Evolutionary conservation across 2,888 invertebrate genomes (phyloP).

Genomic region (Himalopsyche kuldschensis): DNA sequence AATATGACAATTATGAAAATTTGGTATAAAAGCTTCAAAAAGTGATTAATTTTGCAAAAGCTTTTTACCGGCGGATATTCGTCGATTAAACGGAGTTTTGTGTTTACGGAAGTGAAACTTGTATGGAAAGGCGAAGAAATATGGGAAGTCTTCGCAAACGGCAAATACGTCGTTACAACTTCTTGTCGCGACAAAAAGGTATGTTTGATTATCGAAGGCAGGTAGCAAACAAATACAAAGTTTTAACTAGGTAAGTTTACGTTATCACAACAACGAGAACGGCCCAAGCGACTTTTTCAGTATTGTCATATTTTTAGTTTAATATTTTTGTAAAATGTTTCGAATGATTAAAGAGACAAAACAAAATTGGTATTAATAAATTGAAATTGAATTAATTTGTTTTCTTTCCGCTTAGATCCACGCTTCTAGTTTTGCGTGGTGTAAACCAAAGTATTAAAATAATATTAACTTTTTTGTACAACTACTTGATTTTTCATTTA

Average conservation of each 20-base stretch:
- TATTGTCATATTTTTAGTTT: no score
- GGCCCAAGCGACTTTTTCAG: background rate
- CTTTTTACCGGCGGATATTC: background rate
- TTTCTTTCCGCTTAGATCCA: no score
- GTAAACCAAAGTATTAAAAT: no score
- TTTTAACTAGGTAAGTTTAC: background rate
- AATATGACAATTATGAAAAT: background rate
- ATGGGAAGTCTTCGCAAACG: background rate
- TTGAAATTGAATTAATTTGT: no score
- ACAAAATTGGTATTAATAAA: no score
- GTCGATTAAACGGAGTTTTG: background rate
- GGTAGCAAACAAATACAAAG: background rate
- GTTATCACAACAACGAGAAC: background rate
- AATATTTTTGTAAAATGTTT: no score
- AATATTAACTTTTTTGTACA: no score
- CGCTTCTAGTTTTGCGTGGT: no score
- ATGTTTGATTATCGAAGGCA: background rate
- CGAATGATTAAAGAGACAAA: no score
- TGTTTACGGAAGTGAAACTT: background rate
- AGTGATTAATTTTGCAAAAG: background rate
- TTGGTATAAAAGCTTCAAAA: background rate
- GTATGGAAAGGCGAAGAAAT: background rate
- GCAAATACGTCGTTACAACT: slow-evolving; percentile 1
- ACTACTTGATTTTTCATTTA: no score
- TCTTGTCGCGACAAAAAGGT: background rate